phyloP scores from a whole-genome alignment of 2,797 vertebrate species.

The Chloroceryle amazona region DNA sequence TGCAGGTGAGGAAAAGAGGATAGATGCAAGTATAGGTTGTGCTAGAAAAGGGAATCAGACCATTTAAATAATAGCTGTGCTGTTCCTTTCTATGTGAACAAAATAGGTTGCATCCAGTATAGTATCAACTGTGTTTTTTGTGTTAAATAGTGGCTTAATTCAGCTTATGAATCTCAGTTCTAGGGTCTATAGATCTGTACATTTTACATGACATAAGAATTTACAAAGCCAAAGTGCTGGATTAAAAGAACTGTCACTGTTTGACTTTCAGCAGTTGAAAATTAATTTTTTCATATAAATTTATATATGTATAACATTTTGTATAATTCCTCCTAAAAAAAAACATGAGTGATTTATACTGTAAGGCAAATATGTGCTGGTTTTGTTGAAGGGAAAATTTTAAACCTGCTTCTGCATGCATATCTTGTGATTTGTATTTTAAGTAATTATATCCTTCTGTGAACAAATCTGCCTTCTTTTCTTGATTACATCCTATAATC shows the following conservation, averaged over 20 bases:
- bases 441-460: background rate
- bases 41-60: background rate
- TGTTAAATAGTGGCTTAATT: background rate
- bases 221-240: background rate
- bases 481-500: background rate
- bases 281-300: background rate
- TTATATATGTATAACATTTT: too few species aligned
- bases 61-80: background rate
- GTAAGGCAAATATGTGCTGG: background rate
- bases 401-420: background rate
- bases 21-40: background rate
- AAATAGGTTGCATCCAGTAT: background rate
- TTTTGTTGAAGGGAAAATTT: background rate
- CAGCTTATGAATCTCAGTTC: background rate
- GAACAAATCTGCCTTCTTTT: background rate
- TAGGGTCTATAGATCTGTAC: background rate
- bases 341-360: background rate
- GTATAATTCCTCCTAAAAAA: background rate
- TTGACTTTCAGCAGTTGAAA: background rate
- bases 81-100: background rate
- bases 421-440: background rate
- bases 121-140: background rate
- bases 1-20: background rate
- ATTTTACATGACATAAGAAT: background rate
- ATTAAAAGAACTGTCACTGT: background rate